phyloP scores from a whole-genome alignment of 1,140 invertebrate species.

The Doryteuthis pealeii region DNA sequence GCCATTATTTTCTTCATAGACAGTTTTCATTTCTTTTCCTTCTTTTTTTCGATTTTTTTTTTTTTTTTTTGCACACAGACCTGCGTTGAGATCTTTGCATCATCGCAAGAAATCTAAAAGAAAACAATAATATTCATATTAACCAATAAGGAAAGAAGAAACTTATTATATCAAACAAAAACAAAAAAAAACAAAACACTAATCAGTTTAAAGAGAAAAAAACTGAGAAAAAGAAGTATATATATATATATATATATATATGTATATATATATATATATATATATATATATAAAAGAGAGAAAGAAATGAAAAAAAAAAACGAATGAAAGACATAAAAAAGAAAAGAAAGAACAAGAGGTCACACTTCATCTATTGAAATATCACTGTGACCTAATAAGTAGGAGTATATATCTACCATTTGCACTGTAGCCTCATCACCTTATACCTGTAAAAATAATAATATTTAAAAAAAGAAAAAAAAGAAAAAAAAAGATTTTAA shows the following conservation, averaged over 20 bases:
- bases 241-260: too few relatives aligned
- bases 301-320: too few relatives aligned
- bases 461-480: not conserved
- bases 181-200: too few relatives aligned
- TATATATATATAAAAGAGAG: too few relatives aligned
- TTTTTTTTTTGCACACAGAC: not conserved
- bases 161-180: too few relatives aligned
- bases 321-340: not conserved
- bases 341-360: not conserved
- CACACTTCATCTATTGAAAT: not conserved
- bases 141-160: too few relatives aligned
- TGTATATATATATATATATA: too few relatives aligned
- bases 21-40: not conserved
- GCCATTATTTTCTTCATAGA: not conserved
- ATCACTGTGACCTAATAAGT: not conserved
- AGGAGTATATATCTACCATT: not conserved
- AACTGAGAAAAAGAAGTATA: too few relatives aligned
- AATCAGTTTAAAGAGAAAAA: too few relatives aligned
- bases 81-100: constrained; percentile 3
- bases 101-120: not conserved
- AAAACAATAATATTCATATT: too few relatives aligned
- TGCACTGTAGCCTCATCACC: constrained; percentile 5
- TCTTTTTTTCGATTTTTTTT: not conserved
- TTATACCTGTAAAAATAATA: not conserved
- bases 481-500: not conserved